Evolutionary conservation across 2,888 invertebrate species (phyloP).

Genomic region (Nineta flava): DNA sequence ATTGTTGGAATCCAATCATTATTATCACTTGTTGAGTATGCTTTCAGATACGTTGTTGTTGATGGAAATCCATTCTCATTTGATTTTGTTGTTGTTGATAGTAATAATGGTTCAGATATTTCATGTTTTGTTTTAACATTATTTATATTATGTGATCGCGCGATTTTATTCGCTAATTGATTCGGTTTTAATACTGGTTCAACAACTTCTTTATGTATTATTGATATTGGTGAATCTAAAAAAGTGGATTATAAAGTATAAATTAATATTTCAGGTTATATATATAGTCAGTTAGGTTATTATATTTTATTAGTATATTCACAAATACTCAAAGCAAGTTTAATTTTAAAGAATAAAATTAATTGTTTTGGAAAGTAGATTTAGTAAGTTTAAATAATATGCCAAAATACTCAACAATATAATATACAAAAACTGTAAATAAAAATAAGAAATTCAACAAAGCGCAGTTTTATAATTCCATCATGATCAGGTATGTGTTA

Average conservation of each 20-base stretch:
- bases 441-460: no score
- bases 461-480: no score
- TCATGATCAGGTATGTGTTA: no score
- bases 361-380: not conserved
- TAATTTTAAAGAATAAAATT: not conserved
- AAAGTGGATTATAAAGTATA: not conserved
- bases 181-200: constrained; percentile 57
- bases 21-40: constrained; percentile 25
- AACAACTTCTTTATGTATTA: constrained; percentile 39
- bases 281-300: no score
- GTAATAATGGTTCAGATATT: constrained; percentile 48
- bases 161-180: constrained; percentile 34
- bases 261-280: no score
- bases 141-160: constrained; percentile 29
- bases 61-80: not conserved
- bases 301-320: no score
- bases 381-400: not conserved
- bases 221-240: constrained; percentile 1
- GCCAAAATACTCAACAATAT: no score
- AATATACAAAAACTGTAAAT: no score
- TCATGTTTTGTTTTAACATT: constrained; percentile 27
- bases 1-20: constrained; percentile 6
- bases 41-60: not conserved
- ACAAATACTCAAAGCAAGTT: not conserved
- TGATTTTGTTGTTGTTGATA: constrained; percentile 28